Evolutionary conservation across 2,888 invertebrate species (phyloP), one percentile per base, ranked within the genome.

Genomic region (Pachydiplax longipennis): DNA sequence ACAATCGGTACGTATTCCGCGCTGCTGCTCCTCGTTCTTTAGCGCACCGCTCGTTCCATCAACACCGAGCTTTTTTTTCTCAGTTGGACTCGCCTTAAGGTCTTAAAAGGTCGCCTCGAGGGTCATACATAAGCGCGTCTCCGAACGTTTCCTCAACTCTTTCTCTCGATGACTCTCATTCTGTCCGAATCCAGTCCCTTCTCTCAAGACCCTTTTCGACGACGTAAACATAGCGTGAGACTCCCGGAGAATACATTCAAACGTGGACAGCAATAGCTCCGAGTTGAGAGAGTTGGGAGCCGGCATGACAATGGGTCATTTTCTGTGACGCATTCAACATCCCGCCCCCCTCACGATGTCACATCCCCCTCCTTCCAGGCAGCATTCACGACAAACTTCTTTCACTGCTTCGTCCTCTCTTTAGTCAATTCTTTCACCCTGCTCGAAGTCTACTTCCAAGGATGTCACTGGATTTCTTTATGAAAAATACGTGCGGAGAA

Each of bases 191-290:
- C n/a, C 83, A 58, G 15, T 58, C 44, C 44, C 44, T 44, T 44
- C 87, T 22, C 58, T 37, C 87, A 10, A 65, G 61, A n/a, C 87
- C 58, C 37, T n/a, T 83, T 87, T 87, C 58, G 87, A 87, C 61
- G 87, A 87, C 87, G 61, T 37, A 87, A 61, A 61, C 87, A 37
- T 58, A 37, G 87, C 87, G 87, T 87, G 87, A 87, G 87, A 87
- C 87, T 61, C 35, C 35, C 35, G 58, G 37, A 2, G 58, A 83
- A 83, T 83, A 61, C 61, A 87, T 87, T 87, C 61, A 87, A 61
- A 87, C 87, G 87, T 87, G 87, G 87, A 87, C 87, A 87, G 61
- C 87, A 65, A 83, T 37, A 87, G 87, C 87, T 87, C 87, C 87
- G 35, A 83, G 83, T 61, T 61, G 83, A 83, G 83, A 83, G 58